Conservation (phyloP, 2,113 vertebrate genomes). For the Equus przewalskii region DNA sequence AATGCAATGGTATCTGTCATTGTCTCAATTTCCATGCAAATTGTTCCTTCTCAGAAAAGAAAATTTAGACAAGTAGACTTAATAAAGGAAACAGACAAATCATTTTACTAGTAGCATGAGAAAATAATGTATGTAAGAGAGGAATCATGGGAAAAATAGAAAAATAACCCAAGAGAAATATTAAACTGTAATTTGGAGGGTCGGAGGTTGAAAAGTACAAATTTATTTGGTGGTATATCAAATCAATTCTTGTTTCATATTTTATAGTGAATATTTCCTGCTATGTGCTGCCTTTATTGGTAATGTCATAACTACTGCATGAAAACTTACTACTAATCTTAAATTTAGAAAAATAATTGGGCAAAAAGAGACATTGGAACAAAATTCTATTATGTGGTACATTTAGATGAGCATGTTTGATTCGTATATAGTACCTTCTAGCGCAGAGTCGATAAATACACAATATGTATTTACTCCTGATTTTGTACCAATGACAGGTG, state of each 20-base stretch:
- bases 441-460: background rate
- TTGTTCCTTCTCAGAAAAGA: background rate
- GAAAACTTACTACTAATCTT: background rate
- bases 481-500: background rate
- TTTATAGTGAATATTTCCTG: background rate
- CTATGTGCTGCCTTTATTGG: background rate
- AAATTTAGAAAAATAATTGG: constrained; percentile 7
- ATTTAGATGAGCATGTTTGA: background rate
- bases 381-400: background rate
- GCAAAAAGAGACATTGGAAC: background rate
- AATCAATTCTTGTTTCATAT: background rate
- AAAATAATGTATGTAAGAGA: background rate
- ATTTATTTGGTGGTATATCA: background rate
- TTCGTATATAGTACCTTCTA: background rate
- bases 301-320: background rate
- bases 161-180: background rate
- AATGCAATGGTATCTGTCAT: background rate
- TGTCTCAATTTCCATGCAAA: background rate
- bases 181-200: background rate
- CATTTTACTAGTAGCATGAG: background rate
- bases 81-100: background rate
- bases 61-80: background rate
- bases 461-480: background rate
- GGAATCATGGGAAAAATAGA: background rate
- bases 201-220: background rate